Evolutionary conservation across 2,888 invertebrate genomes (phyloP), one percentile per base, ranked within the genome.

Genomic region (Elgonia sp.): DNA sequence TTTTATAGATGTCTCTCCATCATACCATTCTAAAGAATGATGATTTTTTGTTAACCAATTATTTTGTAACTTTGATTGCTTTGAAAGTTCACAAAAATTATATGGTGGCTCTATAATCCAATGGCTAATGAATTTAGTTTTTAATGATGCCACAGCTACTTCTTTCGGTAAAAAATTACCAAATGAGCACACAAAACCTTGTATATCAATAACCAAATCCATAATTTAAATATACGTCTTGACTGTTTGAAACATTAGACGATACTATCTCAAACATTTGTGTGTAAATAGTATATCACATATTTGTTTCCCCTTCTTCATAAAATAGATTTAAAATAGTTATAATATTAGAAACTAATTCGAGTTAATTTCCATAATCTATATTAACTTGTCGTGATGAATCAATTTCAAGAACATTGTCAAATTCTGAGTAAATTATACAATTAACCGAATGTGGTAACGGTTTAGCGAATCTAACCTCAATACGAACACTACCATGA

Each of bases 331-430:
- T 29, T n/a, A n/a, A n/a, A n/a, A n/a, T 5, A 3, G 3, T 29
- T 5, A n/a, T n/a, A n/a, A n/a, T n/a, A n/a, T n/a, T n/a, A n/a
- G n/a, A n/a, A n/a, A n/a, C n/a, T n/a, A n/a, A n/a, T n/a, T n/a
- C n/a, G n/a, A n/a, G n/a, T 40, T 55, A 76, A 57, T 63, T 63
- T 14, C 77, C 65, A 60, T 60, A 80, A 55, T 80, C 79, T 9
- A 69, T 46, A 20, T 12, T 80, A 12, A 70, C 40, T 80, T 80
- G 83, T 20, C 86, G 65, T 7, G 67, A 79, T 10, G 90, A 63
- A 63, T 92, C 91, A 9, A 92, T 91, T 82, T 93, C 91, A 16
- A 93, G 80, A 14, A 92, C 63, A 82, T 92, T 93, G 60, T 93
- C 92, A 65, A 90, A 92, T 79, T 93, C 93, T 0, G 91, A 89